Base-by-base conservation (phyloP, 2,888 invertebrate genomes). In the Teleogryllus oceanicus region DNA sequence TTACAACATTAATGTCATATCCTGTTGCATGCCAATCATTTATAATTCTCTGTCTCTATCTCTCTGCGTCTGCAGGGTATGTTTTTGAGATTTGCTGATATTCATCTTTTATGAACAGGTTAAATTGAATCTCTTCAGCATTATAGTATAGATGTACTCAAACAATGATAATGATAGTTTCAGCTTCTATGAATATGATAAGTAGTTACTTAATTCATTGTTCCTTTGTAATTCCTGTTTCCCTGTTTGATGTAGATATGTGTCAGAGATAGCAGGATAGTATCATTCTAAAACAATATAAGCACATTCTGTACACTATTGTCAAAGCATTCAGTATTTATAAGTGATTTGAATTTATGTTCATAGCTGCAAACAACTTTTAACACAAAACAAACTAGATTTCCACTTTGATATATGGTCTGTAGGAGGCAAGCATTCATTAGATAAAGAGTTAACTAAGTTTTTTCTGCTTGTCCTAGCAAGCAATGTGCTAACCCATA, bases 221-320 rank as follows among this genome's bases (percentile, higher is more conserved):
- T 62, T 62, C 37, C 37, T 37, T 62, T 62, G 62, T 62, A 62
- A 62, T 62, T 18, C n/a, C 16, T 62, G n/a, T 62, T 62, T 62
- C 62, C 62, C 62, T 62, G 62, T n/a, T 62, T 62, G 62, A 62
- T 62, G 62, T 62, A 62, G 62, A n/a, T 62, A 62, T 62, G 62
- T 62, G 62, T 62, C 16, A 62, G n/a, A 62, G 62, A 13, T 62
- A 62, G 62, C 62, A 62, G 62, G n/a, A 62, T 62, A 37, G 37
- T 37, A n/a, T n/a, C 62, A 62, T 62, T 62, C 62, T 18, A 13
- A 13, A n/a, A 62, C 62, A 18, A 62, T 62, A 13, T 62, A 62
- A 18, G 62, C 62, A 62, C 62, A 62, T 62, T 62, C 62, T 62
- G 37, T 37, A 37, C 37, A 37, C 62, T 62, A 62, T 62, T 62